Evolutionary conservation across 2,888 invertebrate species (phyloP), one percentile per base, ranked within the genome.

Genomic region (Cylindroiulus punctatus): DNA sequence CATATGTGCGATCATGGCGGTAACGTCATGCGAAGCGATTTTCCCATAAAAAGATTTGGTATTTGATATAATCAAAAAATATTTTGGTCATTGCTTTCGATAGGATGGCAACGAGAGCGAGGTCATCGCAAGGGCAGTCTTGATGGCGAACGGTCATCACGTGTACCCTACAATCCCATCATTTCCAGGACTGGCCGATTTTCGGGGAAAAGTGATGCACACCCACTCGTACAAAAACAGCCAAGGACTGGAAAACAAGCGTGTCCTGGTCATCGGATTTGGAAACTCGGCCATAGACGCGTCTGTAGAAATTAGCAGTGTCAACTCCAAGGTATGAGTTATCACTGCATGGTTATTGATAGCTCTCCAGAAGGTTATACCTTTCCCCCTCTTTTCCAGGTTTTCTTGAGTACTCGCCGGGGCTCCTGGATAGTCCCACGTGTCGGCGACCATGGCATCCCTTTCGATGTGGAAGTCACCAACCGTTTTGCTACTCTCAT

Each of bases 91-190:
- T 40, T 4, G 40, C 8, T 4, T 40, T 40, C 5, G 40, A 8
- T 76, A 81, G 81, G 10, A 65, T 5, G 85, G 85, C 5, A 10
- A 17, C 10, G 76, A 85, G 40, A 65, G 32, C 5, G 85, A 85
- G 8, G 30, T 85, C n/a, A 36, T n/a, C 10, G 85, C 85, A 8
- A 76, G 22, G 32, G 85, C 76, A 19, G 92, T 92, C 2, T 89
- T 92, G 89, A 89, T 92, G 17, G 92, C 92, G 88, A 91, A 90
- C 0, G 92, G 92, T 2, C 92, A 92, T 88, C 92, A 92, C 88
- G 90, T 90, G 0, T 89, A 90, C 52, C 92, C 92, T 0, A 88
- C 91, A 85, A 88, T 89, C 57, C 92, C 92, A 2, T 85, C 89
- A 12, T 90, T 92, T 88, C 88, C 89, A 12, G 91, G 91, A 40